Conservation (phyloP, 2,888 invertebrate genomes). For the Amblyjoppa proteus region DNA sequence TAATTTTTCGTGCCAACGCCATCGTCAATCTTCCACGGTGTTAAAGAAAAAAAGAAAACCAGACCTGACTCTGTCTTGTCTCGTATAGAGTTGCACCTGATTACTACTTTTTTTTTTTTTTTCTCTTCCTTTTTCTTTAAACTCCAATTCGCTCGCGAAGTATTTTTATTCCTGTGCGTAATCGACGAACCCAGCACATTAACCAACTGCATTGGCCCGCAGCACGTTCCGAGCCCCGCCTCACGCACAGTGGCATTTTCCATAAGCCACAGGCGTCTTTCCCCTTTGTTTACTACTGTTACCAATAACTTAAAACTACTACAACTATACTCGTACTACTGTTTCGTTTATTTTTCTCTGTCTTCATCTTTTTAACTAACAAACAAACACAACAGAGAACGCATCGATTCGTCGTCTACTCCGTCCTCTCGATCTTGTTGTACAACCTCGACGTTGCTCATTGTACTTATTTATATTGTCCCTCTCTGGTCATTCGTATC, state of each 20-base stretch:
- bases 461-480: not conserved
- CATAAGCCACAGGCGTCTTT: too few relatives aligned
- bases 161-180: too few relatives aligned
- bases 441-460: conserved; percentile 4
- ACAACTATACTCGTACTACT: not conserved
- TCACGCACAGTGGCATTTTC: not conserved
- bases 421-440: conserved; percentile 13
- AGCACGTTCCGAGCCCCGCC: not conserved
- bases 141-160: too few relatives aligned
- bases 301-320: not conserved
- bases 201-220: too few relatives aligned
- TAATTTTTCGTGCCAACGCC: too few relatives aligned
- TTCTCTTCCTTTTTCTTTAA: too few relatives aligned
- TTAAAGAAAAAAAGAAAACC: too few relatives aligned
- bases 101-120: too few relatives aligned
- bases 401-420: conserved; percentile 14
- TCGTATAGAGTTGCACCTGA: too few relatives aligned
- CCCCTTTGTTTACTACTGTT: not conserved
- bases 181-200: too few relatives aligned
- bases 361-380: not conserved
- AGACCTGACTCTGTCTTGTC: too few relatives aligned
- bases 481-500: not conserved
- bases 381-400: not conserved
- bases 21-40: too few relatives aligned
- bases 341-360: not conserved